phyloP scores from a whole-genome alignment of 2,113 vertebrate species.

The Thamnophis sirtalis region DNA sequence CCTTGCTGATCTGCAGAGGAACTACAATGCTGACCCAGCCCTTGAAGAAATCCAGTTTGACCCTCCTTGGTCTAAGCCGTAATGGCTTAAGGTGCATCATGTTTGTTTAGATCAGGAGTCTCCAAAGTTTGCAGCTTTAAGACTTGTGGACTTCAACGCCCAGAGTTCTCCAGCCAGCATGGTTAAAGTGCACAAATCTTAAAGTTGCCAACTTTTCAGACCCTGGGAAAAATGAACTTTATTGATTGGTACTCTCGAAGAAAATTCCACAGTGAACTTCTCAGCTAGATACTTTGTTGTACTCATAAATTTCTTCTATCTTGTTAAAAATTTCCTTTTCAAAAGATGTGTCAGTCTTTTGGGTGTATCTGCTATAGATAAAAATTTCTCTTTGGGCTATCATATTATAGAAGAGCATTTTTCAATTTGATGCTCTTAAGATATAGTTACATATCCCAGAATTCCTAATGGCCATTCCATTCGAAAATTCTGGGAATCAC shows the following conservation, averaged over 20 bases:
- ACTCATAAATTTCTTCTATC: not conserved
- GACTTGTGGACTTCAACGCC: not conserved
- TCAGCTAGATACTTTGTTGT: not conserved
- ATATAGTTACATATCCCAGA: not conserved
- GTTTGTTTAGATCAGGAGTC: not conserved
- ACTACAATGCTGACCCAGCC: no score
- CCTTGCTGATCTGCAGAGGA: no score
- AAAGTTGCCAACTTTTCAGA: not conserved
- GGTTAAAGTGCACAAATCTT: not conserved
- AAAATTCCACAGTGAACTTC: not conserved
- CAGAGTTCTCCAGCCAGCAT: not conserved
- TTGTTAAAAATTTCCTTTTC: not conserved
- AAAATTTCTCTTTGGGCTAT: not conserved
- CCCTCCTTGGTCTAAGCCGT: not conserved
- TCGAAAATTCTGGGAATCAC: not conserved
- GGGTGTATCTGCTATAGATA: not conserved
- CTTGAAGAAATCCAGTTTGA: no score
- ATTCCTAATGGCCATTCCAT: not conserved
- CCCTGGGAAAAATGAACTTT: not conserved
- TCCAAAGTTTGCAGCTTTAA: not conserved
- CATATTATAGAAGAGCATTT: not conserved
- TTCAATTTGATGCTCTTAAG: not conserved
- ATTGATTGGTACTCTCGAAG: not conserved
- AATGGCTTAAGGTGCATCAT: not conserved
- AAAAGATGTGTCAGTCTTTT: not conserved